Evolutionary conservation across 2,888 invertebrate genomes (phyloP).

Genomic region (Drymonia ruficornis): DNA sequence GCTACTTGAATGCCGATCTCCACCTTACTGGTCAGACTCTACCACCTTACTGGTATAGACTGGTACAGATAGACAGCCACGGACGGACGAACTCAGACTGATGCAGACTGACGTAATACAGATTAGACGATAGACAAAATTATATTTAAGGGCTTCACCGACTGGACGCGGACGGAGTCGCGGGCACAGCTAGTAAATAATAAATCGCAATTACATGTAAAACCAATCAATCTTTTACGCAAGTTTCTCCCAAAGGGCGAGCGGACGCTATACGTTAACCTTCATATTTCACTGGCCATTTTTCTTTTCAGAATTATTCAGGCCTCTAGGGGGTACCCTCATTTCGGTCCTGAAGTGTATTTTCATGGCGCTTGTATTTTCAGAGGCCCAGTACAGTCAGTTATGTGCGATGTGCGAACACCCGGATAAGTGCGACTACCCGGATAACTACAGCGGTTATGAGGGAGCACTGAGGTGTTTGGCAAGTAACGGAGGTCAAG

Average conservation of each 20-base stretch:
- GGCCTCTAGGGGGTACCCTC: conserved; percentile 16
- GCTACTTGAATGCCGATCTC: no score
- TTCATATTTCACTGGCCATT: conserved; percentile 19
- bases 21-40: no score
- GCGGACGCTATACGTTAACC: conserved; percentile 10
- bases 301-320: conserved; percentile 25
- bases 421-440: conserved; percentile 90
- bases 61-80: no score
- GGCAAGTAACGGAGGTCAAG: conserved; percentile 91
- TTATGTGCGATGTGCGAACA: conserved; percentile 92
- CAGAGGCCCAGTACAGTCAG: conserved; percentile 90
- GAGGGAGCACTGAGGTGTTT: conserved; percentile 94
- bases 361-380: conserved; percentile 24
- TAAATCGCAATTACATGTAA: neutral
- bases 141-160: no score
- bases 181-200: no score
- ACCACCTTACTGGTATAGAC: no score
- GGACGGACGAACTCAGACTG: no score
- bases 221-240: conserved; percentile 14
- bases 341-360: conserved; percentile 11
- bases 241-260: conserved; percentile 6
- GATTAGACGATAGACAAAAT: no score
- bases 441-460: conserved; percentile 94
- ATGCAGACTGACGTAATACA: no score
- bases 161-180: no score